Base-by-base conservation (phyloP, 1,140 invertebrate species). In the Heliconius himera region DNA sequence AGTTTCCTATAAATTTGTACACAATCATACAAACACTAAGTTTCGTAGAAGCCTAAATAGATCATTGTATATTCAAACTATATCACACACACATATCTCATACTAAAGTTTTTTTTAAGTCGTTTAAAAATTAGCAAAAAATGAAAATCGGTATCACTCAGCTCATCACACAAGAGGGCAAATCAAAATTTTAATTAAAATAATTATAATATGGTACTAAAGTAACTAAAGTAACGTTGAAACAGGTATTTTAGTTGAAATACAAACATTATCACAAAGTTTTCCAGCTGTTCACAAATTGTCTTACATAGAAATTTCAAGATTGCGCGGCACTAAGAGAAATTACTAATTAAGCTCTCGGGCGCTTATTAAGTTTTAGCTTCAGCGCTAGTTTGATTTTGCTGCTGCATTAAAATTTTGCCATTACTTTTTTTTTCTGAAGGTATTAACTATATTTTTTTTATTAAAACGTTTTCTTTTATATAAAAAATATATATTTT, bases 381-480 rank as follows among this genome's bases (percentile, higher is more conserved):
- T 75, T 54, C 38, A 71, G 70, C 41, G 26, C 76, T 77, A 51
- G 76, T 77, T 77, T 77, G 76, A 77, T 71, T 77, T 70, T 66
- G 60, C 60, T 66, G 26, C 60, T 29, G 60, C 9, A 66, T 66
- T 66, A 29, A 66, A 66, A 66, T 66, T 66, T 66, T 66, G 56
- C n/a, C 26, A 29, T 29, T 66, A 66, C 60, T 1, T 29, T 66
- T 66, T n/a, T 56, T 56, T 22, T 56, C 51, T 54, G 51, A n/a
- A n/a, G 6, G 51, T 54, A n/a, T 54, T 9, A 56, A 2, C 8
- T n/a, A 54, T 51, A 20, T 51, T 20, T 20, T 51, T 51, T 51
- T 20, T 20, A n/a, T 56, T 22, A 22, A 22, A 56, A 56, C 5
- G 51, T 54, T 54, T 54, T 54, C 1, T 6, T 51, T 51, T 51